phyloP scores from a whole-genome alignment of 2,797 vertebrate genomes.

The Oreochromis mossambicus region DNA sequence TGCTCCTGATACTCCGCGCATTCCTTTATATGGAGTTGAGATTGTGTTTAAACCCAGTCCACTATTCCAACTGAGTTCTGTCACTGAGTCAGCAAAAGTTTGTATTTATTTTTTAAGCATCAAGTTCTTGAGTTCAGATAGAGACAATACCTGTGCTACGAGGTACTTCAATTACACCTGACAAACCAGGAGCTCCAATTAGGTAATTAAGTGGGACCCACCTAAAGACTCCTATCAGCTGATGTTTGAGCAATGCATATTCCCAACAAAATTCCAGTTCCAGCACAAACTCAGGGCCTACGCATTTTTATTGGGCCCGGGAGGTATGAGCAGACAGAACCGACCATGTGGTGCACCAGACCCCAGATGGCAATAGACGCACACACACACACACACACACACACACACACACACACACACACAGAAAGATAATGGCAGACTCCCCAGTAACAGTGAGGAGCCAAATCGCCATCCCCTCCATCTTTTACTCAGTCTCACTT shows the following conservation, averaged over 20 bases:
- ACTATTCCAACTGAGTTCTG: background rate
- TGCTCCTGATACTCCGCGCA: too few relatives aligned
- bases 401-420: fast-evolving
- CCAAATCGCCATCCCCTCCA: background rate
- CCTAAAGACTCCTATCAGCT: background rate
- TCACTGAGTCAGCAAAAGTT: background rate
- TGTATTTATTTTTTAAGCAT: background rate
- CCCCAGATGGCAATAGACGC: slow-evolving; percentile 5
- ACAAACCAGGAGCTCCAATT: background rate
- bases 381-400: background rate
- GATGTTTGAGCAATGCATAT: background rate
- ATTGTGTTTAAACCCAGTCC: background rate
- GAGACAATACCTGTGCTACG: background rate
- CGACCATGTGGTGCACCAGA: background rate
- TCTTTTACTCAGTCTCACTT: background rate
- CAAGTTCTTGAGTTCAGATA: background rate
- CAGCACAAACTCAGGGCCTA: background rate
- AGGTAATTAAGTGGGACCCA: background rate
- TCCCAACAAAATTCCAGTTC: background rate
- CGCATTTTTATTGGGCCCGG: background rate
- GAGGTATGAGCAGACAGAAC: background rate
- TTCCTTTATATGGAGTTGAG: background rate
- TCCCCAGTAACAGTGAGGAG: background rate
- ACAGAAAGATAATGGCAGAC: background rate
- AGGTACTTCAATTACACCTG: background rate